Conservation (phyloP, 2,888 invertebrate species). For the Drosophila prolongata region DNA sequence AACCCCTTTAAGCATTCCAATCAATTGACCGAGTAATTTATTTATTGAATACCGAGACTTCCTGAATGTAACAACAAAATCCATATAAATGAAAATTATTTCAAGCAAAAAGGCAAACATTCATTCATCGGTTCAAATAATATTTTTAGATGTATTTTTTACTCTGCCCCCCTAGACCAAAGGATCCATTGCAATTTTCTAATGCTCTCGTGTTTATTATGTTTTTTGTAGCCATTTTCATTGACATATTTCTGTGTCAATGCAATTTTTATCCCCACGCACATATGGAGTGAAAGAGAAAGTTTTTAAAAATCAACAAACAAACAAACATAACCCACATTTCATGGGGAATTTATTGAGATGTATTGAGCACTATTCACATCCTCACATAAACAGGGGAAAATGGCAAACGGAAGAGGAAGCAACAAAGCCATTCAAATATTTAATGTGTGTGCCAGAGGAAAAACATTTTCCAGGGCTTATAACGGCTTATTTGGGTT, state of each 20-base stretch:
- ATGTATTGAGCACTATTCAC: slow-evolving; percentile 33
- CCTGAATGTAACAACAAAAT: slow-evolving; percentile 34
- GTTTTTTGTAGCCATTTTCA: slow-evolving; percentile 32
- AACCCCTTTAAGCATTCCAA: slow-evolving; percentile 12
- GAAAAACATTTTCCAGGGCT: slow-evolving; percentile 5
- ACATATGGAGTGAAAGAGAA: slow-evolving; percentile 6
- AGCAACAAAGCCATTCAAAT: slow-evolving; percentile 36
- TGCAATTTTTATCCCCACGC: slow-evolving; percentile 18
- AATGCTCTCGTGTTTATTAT: slow-evolving; percentile 39
- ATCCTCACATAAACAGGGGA: slow-evolving; percentile 4
- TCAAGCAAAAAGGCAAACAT: slow-evolving; percentile 27
- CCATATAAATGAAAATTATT: slow-evolving; percentile 53
- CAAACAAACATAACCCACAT: slow-evolving; percentile 37
- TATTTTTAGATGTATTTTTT: slow-evolving; percentile 18
- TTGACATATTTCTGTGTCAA: slow-evolving; percentile 42
- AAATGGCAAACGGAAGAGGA: slow-evolving; percentile 22
- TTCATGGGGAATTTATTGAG: slow-evolving; percentile 39
- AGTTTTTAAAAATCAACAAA: slow-evolving; percentile 54
- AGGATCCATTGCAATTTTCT: slow-evolving; percentile 43
- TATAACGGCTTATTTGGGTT: slow-evolving; percentile 17
- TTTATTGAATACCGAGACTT: slow-evolving; percentile 25
- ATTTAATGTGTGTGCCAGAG: slow-evolving; percentile 18
- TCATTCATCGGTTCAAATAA: background rate
- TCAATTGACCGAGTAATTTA: slow-evolving; percentile 24
- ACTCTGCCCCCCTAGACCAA: slow-evolving; percentile 1